Evolutionary conservation across 2,113 vertebrate species (phyloP).

Genomic region (Syrmaticus mikado): DNA sequence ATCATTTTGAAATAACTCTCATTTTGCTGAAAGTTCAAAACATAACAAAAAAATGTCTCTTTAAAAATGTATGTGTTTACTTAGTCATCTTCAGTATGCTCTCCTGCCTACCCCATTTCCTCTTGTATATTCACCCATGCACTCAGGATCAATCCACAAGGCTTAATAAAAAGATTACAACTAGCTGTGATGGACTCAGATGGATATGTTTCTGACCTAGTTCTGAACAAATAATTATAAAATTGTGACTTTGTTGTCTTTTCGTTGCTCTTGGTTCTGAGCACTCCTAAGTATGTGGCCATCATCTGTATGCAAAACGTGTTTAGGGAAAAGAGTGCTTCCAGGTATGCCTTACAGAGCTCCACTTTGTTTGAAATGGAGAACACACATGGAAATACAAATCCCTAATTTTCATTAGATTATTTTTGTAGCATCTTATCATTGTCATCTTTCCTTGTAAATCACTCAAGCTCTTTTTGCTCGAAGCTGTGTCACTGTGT

Average conservation of each 20-base stretch:
- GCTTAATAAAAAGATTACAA: neutral
- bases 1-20: neutral
- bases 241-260: neutral
- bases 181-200: neutral
- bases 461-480: neutral
- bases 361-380: neutral
- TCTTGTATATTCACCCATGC: neutral
- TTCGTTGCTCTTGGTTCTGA: neutral
- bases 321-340: neutral
- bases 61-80: slow-evolving; percentile 4
- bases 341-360: neutral
- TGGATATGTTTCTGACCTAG: neutral
- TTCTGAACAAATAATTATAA: neutral
- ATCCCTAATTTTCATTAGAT: neutral
- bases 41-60: neutral
- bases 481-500: neutral
- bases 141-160: neutral
- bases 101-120: neutral
- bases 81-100: neutral
- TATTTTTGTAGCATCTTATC: neutral
- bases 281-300: neutral
- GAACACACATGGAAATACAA: neutral
- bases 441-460: neutral
- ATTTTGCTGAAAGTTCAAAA: slow-evolving; percentile 21
- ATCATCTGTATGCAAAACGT: accelerated